Evolutionary conservation across 2,888 invertebrate genomes (phyloP).

Genomic region (Apodemia mormo): DNA sequence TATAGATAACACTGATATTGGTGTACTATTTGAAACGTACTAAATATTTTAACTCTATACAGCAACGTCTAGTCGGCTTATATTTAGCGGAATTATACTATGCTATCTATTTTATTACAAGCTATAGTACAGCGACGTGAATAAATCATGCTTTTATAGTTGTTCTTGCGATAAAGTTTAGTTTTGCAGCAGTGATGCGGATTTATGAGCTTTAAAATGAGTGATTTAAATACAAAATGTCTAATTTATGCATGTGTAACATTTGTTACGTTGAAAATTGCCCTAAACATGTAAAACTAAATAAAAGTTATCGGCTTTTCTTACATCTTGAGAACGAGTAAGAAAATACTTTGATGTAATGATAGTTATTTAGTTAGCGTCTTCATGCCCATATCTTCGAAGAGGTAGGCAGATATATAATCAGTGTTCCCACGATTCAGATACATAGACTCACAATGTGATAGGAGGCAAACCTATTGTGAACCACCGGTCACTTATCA

Average conservation of each 20-base stretch:
- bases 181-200: slow-evolving; percentile 44
- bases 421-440: no score
- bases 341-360: neutral
- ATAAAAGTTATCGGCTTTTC: neutral
- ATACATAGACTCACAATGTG: no score
- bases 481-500: no score
- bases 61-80: slow-evolving; percentile 5
- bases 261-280: neutral
- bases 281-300: neutral
- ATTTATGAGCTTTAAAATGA: slow-evolving; percentile 14
- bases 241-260: neutral
- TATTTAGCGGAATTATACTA: slow-evolving; percentile 48
- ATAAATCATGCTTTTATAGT: slow-evolving; percentile 75
- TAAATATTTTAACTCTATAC: neutral
- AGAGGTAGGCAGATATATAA: no score
- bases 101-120: slow-evolving; percentile 63
- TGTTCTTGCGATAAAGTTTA: slow-evolving; percentile 65
- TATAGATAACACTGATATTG: neutral
- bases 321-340: neutral
- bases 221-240: slow-evolving; percentile 18
- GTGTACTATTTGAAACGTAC: neutral
- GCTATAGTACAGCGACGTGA: slow-evolving; percentile 61
- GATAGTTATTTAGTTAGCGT: no score
- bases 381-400: no score
- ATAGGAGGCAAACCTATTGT: no score